These are phyloP conservation scores for Desoria tigrina DNA, from an alignment of 2,888 invertebrate genomes.

Conservation along the genomic window DNA sequence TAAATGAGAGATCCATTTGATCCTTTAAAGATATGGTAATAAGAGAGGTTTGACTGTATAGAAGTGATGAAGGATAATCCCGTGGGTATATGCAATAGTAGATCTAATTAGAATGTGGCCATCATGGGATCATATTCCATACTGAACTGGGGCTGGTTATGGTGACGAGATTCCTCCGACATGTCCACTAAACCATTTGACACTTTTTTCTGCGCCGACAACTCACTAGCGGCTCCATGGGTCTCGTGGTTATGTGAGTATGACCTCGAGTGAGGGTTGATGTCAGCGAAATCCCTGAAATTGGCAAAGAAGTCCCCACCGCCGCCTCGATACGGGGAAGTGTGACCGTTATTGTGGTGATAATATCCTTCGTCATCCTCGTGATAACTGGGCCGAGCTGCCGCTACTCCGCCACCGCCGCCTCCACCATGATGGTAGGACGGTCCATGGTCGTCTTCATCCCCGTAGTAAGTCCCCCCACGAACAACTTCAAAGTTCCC, in stretches of 20 bases:
- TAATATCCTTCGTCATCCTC: constrained; percentile 69
- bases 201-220: not conserved
- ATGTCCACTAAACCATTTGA: too few species aligned
- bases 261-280: constrained; percentile 77
- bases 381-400: constrained; percentile 67
- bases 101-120: constrained; percentile 51
- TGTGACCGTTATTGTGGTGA: constrained; percentile 58
- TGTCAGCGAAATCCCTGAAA: constrained; percentile 87
- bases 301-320: constrained; percentile 79
- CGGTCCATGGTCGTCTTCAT: constrained; percentile 61
- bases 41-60: too few species aligned
- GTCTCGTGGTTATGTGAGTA: constrained; percentile 60
- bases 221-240: not conserved
- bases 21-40: too few species aligned
- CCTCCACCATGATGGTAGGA: constrained; percentile 68
- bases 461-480: constrained; percentile 75
- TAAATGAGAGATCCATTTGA: too few species aligned
- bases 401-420: too few species aligned
- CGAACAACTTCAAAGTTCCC: constrained; percentile 84
- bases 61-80: too few species aligned
- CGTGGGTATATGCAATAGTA: too few species aligned
- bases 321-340: constrained; percentile 60
- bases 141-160: constrained; percentile 33
- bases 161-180: constrained; percentile 28
- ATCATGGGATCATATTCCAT: constrained; percentile 51